Conservation (phyloP, 92 coral and sea anemone species). For the Plumapathes pennacea region DNA sequence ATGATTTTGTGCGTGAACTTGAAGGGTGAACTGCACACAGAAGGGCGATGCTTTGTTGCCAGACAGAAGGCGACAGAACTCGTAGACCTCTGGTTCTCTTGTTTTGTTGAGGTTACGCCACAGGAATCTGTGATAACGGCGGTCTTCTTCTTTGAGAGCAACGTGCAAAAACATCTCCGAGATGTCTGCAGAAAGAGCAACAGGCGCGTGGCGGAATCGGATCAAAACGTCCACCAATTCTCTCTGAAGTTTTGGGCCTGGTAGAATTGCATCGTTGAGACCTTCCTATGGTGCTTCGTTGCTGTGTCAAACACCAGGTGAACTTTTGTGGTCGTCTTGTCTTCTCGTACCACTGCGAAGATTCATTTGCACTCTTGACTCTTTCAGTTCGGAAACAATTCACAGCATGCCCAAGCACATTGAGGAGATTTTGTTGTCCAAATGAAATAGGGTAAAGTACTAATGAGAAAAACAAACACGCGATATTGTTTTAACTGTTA, state of each 20-base stretch:
- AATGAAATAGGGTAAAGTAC: no score
- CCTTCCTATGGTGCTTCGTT: constrained; percentile 12
- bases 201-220: constrained; percentile 20
- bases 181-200: constrained; percentile 29
- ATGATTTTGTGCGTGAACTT: constrained; percentile 20
- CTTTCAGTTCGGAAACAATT: no score
- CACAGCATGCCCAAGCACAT: no score
- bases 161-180: constrained; percentile 30
- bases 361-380: no score
- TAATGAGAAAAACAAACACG: no score
- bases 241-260: constrained; percentile 31
- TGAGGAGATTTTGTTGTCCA: no score
- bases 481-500: no score
- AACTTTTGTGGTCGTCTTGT: constrained; percentile 10
- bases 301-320: constrained; percentile 18
- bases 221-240: constrained; percentile 23
- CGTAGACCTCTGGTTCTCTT: constrained; percentile 37
- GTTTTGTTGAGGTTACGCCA: constrained; percentile 13
- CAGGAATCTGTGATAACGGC: constrained; percentile 15
- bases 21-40: constrained; percentile 26
- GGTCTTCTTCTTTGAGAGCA: constrained; percentile 8
- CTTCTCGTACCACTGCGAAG: constrained; percentile 17
- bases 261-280: constrained; percentile 7
- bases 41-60: constrained; percentile 48
- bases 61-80: constrained; percentile 36